Evolutionary conservation across 2,113 vertebrate genomes (phyloP).

Genomic region (Rallus limicola): DNA sequence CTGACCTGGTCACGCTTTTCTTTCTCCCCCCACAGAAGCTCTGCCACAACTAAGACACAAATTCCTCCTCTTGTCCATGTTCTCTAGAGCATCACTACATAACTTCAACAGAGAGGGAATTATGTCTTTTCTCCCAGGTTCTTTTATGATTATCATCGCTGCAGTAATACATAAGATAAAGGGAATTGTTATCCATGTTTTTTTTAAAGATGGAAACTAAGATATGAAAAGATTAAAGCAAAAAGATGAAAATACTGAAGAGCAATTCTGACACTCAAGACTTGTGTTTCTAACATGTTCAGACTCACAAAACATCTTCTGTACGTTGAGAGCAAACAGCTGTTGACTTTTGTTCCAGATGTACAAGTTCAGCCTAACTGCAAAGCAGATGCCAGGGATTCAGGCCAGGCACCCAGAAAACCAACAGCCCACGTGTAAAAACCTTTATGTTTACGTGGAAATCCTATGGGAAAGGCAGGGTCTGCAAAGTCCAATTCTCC

Average conservation of each 20-base stretch:
- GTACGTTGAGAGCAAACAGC: background rate
- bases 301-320: background rate
- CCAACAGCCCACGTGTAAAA: rapidly evolving
- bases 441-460: background rate
- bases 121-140: background rate
- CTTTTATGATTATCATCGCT: background rate
- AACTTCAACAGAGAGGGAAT: background rate
- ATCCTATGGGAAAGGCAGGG: rapidly evolving
- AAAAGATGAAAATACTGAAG: background rate
- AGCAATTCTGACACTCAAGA: background rate
- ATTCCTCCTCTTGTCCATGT: background rate
- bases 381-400: background rate
- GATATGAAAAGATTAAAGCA: background rate
- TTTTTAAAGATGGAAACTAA: background rate
- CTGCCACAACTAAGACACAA: background rate
- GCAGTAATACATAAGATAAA: background rate
- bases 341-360: background rate
- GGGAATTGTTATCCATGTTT: background rate
- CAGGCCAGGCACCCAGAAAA: background rate
- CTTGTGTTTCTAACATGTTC: background rate
- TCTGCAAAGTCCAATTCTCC: background rate
- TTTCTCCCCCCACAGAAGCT: background rate
- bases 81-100: background rate
- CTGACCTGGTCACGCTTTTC: background rate
- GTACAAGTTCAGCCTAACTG: background rate